Evolutionary conservation across 1,140 invertebrate species (phyloP).

Genomic region (Aleiodes sp.): DNA sequence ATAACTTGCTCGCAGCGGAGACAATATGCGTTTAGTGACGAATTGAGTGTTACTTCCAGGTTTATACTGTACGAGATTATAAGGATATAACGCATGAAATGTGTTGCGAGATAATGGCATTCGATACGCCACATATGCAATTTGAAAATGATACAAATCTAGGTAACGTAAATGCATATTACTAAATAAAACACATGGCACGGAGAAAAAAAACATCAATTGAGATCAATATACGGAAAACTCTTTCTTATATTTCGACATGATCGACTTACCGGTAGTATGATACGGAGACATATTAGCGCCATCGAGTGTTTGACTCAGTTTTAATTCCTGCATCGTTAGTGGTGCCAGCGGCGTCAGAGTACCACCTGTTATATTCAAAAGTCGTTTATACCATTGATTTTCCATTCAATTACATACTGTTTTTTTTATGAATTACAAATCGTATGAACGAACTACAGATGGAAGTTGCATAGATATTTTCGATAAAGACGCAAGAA

Average conservation of each 20-base stretch:
- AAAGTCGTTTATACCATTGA: too few species aligned
- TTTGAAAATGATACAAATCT: slow-evolving; percentile 12
- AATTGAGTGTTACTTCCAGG: slow-evolving; percentile 4
- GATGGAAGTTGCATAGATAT: slow-evolving; percentile 42
- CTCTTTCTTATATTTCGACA: background rate
- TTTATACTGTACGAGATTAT: background rate
- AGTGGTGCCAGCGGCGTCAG: slow-evolving; percentile 80
- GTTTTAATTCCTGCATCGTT: slow-evolving; percentile 82
- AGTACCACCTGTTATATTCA: slow-evolving; percentile 69
- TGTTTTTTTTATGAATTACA: too few species aligned
- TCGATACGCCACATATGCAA: slow-evolving; percentile 18
- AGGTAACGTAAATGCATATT: background rate
- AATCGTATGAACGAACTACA: too few species aligned
- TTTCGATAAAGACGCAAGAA: slow-evolving; percentile 33
- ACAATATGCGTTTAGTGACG: background rate
- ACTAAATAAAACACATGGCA: background rate
- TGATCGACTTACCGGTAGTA: slow-evolving; percentile 67
- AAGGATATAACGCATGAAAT: slow-evolving; percentile 1
- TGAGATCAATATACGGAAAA: background rate
- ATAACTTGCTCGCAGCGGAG: background rate
- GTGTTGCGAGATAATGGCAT: background rate
- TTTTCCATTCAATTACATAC: too few species aligned
- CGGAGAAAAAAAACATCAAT: background rate
- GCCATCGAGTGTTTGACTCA: slow-evolving; percentile 71
- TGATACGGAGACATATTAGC: slow-evolving; percentile 75